These are phyloP conservation scores for Cerastoderma edule DNA, from an alignment of 2,888 invertebrate species.

Conservation along the genomic window DNA sequence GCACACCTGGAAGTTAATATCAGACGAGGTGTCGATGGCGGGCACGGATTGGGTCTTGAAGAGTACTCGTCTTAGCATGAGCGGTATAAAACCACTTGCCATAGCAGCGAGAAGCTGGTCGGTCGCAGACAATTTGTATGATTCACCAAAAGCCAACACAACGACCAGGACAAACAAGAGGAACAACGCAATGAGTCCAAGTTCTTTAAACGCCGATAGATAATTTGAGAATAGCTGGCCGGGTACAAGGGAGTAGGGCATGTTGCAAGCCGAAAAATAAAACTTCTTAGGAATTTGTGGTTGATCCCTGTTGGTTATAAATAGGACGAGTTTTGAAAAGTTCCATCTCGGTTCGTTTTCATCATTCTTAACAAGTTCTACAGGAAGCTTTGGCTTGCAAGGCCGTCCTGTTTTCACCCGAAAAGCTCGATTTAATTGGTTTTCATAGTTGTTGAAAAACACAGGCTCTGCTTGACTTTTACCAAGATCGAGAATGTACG, in stretches of 20 bases:
- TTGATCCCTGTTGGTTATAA: slow-evolving; percentile 54
- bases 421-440: slow-evolving; percentile 76
- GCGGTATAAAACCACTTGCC: slow-evolving; percentile 65
- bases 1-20: slow-evolving; percentile 53
- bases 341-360: slow-evolving; percentile 52
- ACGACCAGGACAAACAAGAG: slow-evolving; percentile 63
- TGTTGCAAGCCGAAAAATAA: slow-evolving; percentile 59
- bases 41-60: slow-evolving; percentile 47
- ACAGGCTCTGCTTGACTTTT: slow-evolving; percentile 49
- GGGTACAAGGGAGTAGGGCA: slow-evolving; percentile 59
- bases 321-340: slow-evolving; percentile 46
- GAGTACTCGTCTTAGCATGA: slow-evolving; percentile 59
- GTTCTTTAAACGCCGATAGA: slow-evolving; percentile 49
- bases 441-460: slow-evolving; percentile 19
- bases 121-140: slow-evolving; percentile 59
- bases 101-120: slow-evolving; percentile 61
- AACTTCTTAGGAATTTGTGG: slow-evolving; percentile 60
- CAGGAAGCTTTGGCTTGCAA: slow-evolving; percentile 46
- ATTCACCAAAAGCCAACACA: slow-evolving; percentile 65
- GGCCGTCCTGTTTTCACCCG: slow-evolving; percentile 64
- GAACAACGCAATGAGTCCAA: slow-evolving; percentile 54
- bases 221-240: slow-evolving; percentile 55
- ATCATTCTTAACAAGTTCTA: slow-evolving; percentile 21
- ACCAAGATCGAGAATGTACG: slow-evolving; percentile 62
- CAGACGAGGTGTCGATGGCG: slow-evolving; percentile 31